Base-by-base conservation (phyloP, 2,888 invertebrate genomes). In the Hypena proboscidalis region DNA sequence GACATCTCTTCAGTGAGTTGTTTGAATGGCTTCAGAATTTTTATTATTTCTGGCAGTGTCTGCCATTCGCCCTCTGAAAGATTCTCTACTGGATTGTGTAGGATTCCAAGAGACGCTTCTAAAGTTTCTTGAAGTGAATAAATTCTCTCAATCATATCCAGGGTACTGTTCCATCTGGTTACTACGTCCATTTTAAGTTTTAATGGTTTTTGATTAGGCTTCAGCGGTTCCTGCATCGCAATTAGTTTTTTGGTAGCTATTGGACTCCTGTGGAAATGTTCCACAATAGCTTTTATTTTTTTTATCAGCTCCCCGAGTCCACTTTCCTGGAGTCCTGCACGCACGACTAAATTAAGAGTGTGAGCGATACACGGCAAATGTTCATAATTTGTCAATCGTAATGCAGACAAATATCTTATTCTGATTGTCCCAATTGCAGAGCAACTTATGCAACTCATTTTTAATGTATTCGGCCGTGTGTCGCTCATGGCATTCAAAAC, bases 401-500 rank as follows among this genome's bases (percentile, higher is more conserved):
- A 52, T 49, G 64, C 62, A 20, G 64, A 62, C 63, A 19, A 63
- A 63, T 21, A 59, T 61, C 58, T 61, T 58, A 19, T 67, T 68
- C 9, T 57, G 67, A 37, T 67, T 68, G 54, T 67, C 62, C 40
- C 50, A 65, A 39, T 59, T 52, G 44, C 53, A 56, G 40, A 52
- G 37, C 41, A 43, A 56, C 25, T 23, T 57, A 35, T 54, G 5
- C 37, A 56, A 10, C 43, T 56, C 43, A 37, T 44, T 55, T 41
- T 45, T 56, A 32, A 56, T 53, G n/a, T n/a, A 49, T 49, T 56
- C 56, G 42, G 56, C 49, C 40, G 51, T 59, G 43, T 61, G 58
- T 48, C 53, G 29, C 45, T 48, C 54, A 45, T 54, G 54, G 30
- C 49, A 48, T 34, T 53, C 47, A 45, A 57, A 57, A 50, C 47